Percentiles rank a stretch among this genome's conserved stretches.
Evolutionary conservation across 2,797 vertebrate genomes (phyloP).

Genomic region (Psittacula echo): DNA sequence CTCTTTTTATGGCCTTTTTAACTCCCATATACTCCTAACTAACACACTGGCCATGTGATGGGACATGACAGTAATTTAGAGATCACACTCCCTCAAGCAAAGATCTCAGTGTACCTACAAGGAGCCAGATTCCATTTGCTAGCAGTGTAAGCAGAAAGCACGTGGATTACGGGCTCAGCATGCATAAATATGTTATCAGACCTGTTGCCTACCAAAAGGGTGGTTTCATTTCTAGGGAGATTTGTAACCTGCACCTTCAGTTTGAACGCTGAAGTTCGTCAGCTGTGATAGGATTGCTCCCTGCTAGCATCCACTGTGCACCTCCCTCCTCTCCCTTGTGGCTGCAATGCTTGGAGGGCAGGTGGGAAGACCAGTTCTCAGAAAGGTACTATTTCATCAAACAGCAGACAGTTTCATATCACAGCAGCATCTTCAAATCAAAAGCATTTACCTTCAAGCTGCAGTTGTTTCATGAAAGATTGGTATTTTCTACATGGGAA

Average conservation of each 20-base stretch:
- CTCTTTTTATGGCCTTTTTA: not conserved
- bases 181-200: not conserved
- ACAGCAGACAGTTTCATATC: not conserved
- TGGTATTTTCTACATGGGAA: not conserved
- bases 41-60: not conserved
- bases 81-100: not conserved
- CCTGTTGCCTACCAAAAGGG: fast-evolving
- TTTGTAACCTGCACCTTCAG: not conserved
- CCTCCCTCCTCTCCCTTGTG: not conserved
- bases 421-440: not conserved
- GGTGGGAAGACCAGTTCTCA: not conserved
- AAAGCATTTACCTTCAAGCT: not conserved
- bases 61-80: not conserved
- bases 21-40: not conserved
- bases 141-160: not conserved
- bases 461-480: fast-evolving
- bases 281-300: not conserved
- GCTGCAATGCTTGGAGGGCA: not conserved
- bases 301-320: not conserved
- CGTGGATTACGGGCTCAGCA: not conserved
- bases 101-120: not conserved
- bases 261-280: not conserved
- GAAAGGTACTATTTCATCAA: not conserved
- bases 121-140: not conserved
- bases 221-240: not conserved